A percentile compares a stretch with the other conserved stretches of the same genome.
Evolutionary conservation across 2,888 invertebrate species (phyloP).

Genomic region (Drosophila austrosaltans): DNA sequence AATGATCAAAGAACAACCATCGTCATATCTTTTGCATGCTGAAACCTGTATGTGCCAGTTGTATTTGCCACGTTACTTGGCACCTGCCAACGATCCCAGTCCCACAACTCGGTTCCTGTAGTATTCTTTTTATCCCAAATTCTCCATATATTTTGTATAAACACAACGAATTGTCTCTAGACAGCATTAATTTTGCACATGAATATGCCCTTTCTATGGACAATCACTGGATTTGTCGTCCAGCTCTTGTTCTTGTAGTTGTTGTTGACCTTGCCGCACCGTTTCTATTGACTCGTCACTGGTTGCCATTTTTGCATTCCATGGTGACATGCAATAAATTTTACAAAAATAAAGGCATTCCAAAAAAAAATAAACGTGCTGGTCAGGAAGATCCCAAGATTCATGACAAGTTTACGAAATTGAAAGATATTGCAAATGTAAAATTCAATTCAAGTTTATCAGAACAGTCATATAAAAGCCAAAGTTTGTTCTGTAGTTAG

Average conservation of each 20-base stretch:
- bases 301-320: conserved; percentile 14
- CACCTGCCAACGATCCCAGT: conserved; percentile 26
- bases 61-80: conserved; percentile 18
- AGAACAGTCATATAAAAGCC: no score
- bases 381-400: no score
- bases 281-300: neutral
- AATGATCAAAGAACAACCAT: no score
- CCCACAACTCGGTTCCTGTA: neutral
- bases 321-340: conserved; percentile 42
- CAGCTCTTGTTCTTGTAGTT: neutral
- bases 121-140: no score
- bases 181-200: conserved; percentile 66
- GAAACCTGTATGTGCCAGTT: conserved; percentile 13
- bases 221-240: conserved; percentile 38
- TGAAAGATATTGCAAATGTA: no score
- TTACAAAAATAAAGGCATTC: conserved; percentile 11
- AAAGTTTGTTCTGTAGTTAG: no score
- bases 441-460: no score
- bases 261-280: neutral
- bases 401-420: no score
- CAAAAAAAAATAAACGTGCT: neutral
- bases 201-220: conserved; percentile 49
- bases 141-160: neutral
- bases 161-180: conserved; percentile 8
- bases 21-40: neutral